Conservation (phyloP, 2,113 vertebrate species). For the Edolisoma coerulescens region DNA sequence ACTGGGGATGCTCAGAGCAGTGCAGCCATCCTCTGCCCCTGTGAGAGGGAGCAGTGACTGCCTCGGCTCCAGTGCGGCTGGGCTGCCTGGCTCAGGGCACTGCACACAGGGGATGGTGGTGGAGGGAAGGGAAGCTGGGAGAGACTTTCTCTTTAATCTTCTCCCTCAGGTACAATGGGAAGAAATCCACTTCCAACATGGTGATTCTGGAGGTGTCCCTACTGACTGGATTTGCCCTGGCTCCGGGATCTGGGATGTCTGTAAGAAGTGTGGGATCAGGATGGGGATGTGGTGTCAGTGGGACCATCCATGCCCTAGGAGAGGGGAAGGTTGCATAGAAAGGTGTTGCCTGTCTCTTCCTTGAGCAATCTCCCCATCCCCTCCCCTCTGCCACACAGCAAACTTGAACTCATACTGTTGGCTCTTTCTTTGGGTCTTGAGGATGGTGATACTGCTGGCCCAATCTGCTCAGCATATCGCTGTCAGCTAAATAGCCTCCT, state of each 20-base stretch:
- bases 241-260: conserved; percentile 1
- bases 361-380: not conserved
- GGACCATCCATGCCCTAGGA: not conserved
- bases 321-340: not conserved
- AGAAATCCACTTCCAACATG: conserved; percentile 58
- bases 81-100: not conserved
- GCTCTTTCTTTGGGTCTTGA: not conserved
- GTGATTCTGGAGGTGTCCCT: conserved; percentile 65
- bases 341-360: not conserved
- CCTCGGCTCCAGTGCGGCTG: not conserved
- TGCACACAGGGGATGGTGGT: not conserved
- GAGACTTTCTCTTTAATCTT: not conserved
- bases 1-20: not conserved
- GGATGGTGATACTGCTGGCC: not conserved
- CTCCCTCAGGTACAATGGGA: conserved; percentile 57
- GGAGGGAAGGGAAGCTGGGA: not conserved
- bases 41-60: not conserved
- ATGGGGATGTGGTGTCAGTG: not conserved
- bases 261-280: conserved; percentile 27
- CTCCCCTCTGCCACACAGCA: not conserved
- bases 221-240: conserved; percentile 52
- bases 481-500: not conserved
- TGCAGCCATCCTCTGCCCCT: not conserved
- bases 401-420: not conserved
- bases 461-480: not conserved